Evolutionary conservation across 1,140 invertebrate species (phyloP).

Genomic region (Papilio helenus): DNA sequence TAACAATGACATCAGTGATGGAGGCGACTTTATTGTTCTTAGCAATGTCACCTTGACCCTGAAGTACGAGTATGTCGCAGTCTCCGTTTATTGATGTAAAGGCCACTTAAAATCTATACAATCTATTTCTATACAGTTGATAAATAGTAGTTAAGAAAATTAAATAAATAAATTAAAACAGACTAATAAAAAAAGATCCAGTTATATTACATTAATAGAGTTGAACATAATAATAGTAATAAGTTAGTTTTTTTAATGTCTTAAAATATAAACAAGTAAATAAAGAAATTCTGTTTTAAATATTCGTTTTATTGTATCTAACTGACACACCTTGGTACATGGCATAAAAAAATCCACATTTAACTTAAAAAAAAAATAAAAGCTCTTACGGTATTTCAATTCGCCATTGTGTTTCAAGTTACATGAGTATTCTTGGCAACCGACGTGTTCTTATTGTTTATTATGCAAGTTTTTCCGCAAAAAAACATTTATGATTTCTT

Average conservation of each 20-base stretch:
- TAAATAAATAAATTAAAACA: too few relatives aligned
- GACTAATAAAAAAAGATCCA: too few relatives aligned
- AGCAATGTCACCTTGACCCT: slow-evolving; percentile 2
- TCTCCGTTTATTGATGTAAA: neutral
- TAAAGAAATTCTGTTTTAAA: too few relatives aligned
- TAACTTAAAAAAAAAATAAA: neutral
- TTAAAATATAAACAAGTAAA: too few relatives aligned
- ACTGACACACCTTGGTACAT: neutral
- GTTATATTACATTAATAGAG: too few relatives aligned
- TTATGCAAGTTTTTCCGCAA: slow-evolving; percentile 18
- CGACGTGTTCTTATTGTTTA: slow-evolving; percentile 31
- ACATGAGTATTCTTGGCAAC: slow-evolving; percentile 30
- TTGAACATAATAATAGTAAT: too few relatives aligned
- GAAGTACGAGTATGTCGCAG: neutral
- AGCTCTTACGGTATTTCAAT: slow-evolving; percentile 23
- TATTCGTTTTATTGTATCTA: neutral
- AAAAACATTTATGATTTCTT: neutral
- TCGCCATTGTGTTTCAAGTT: slow-evolving; percentile 33
- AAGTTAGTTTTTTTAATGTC: too few relatives aligned
- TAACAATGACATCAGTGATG: neutral
- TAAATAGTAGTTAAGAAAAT: too few relatives aligned
- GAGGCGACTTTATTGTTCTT: slow-evolving; percentile 1
- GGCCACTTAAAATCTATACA: neutral
- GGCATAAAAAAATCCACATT: neutral
- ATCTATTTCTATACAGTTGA: neutral